Conservation (phyloP, 2,888 invertebrate species). For the Eudasyphora cyanicolor region DNA sequence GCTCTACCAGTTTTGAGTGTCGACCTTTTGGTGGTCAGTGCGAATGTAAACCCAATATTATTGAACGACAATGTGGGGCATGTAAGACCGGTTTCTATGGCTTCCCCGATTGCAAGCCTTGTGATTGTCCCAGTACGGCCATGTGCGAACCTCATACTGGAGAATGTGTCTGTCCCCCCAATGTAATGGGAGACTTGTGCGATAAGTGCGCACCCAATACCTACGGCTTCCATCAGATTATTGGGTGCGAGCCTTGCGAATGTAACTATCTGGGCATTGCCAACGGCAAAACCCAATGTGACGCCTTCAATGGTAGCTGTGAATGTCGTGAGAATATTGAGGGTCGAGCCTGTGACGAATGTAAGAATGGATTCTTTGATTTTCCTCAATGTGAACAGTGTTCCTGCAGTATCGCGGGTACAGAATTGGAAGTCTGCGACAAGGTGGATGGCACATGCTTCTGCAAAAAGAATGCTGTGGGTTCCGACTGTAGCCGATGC, state of each 20-base stretch:
- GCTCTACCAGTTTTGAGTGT: slow-evolving; percentile 93
- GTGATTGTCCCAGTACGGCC: slow-evolving; percentile 91
- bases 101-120: slow-evolving; percentile 95
- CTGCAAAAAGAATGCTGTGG: slow-evolving; percentile 89
- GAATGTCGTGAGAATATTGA: slow-evolving; percentile 91
- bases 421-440: slow-evolving; percentile 93
- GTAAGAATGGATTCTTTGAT: slow-evolving; percentile 89
- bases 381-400: slow-evolving; percentile 95
- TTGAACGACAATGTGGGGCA: slow-evolving; percentile 90
- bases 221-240: slow-evolving; percentile 94
- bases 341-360: slow-evolving; percentile 93
- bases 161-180: slow-evolving; percentile 94
- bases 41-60: slow-evolving; percentile 93
- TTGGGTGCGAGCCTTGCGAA: slow-evolving; percentile 97
- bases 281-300: slow-evolving; percentile 90
- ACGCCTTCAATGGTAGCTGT: slow-evolving; percentile 92
- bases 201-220: slow-evolving; percentile 93
- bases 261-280: slow-evolving; percentile 93
- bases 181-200: slow-evolving; percentile 93
- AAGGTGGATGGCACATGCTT: slow-evolving; percentile 85
- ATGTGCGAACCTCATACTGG: slow-evolving; percentile 88
- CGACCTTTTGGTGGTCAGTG: slow-evolving; percentile 98
- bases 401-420: slow-evolving; percentile 90
- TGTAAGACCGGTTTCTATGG: slow-evolving; percentile 95
- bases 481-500: slow-evolving; percentile 91